phyloP scores from a whole-genome alignment of 92 coral and sea anemone genomes.

The Scolanthus callimorphus region DNA sequence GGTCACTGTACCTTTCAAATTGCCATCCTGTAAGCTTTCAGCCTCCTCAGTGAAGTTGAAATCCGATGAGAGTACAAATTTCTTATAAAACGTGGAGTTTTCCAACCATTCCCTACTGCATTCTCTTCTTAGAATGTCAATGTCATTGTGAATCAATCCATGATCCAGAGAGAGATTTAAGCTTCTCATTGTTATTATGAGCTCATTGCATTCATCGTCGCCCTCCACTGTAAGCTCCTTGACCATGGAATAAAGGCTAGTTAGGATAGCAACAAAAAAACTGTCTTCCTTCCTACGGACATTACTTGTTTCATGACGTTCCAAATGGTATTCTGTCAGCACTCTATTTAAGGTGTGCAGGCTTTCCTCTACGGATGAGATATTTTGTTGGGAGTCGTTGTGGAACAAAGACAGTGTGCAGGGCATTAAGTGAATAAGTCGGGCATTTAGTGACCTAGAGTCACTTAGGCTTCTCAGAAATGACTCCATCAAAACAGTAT shows the following conservation, averaged over 20 bases:
- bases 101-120: slow-evolving; percentile 21
- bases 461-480: slow-evolving; percentile 3
- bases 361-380: slow-evolving; percentile 12
- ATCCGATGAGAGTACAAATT: slow-evolving; percentile 12
- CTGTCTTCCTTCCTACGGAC: neutral
- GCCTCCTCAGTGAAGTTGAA: slow-evolving; percentile 25
- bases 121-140: slow-evolving; percentile 1
- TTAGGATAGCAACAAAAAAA: slow-evolving; percentile 13
- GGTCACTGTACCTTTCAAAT: slow-evolving; percentile 21
- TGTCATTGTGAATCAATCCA: neutral
- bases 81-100: slow-evolving; percentile 2
- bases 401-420: slow-evolving; percentile 14
- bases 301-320: neutral
- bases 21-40: slow-evolving; percentile 7
- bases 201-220: slow-evolving; percentile 6
- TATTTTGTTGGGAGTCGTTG: slow-evolving; percentile 5
- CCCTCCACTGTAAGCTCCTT: neutral
- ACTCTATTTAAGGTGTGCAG: slow-evolving; percentile 4
- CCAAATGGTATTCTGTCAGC: slow-evolving; percentile 4
- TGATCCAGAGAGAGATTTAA: neutral
- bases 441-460: slow-evolving; percentile 18
- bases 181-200: neutral
- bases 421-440: slow-evolving; percentile 21
- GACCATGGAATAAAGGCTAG: slow-evolving; percentile 7
- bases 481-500: neutral